Evolutionary conservation across 2,113 vertebrate species (phyloP).

Genomic region (Rhodinocichla rosea): DNA sequence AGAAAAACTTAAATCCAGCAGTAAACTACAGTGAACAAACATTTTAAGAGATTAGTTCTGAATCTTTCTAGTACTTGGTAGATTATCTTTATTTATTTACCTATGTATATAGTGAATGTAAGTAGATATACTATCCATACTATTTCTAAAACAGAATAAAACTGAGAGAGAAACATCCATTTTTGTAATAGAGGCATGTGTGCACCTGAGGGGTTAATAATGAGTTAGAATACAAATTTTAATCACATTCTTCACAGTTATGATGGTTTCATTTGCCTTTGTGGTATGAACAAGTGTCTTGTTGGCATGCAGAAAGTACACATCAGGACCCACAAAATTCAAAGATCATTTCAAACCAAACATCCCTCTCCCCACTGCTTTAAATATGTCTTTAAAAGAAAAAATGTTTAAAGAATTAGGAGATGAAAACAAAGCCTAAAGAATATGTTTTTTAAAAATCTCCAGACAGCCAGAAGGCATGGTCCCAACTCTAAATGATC

Average conservation of each 20-base stretch:
- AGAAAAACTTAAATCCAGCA: not conserved
- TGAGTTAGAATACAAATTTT: not conserved
- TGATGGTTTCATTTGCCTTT: not conserved
- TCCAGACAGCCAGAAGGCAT: not conserved
- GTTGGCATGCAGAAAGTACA: not conserved
- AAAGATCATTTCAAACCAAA: not conserved
- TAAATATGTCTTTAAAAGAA: not conserved
- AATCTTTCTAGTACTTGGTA: not conserved
- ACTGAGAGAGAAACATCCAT: not conserved
- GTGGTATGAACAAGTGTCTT: not conserved
- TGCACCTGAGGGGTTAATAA: not conserved
- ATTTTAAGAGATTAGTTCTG: not conserved
- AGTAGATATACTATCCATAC: not conserved
- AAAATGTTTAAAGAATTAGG: not conserved
- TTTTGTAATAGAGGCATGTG: not conserved
- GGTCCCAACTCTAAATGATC: not conserved
- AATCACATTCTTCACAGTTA: not conserved
- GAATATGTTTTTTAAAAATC: not conserved
- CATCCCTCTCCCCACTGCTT: not conserved
- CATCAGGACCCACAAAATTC: not conserved
- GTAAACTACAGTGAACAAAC: not conserved
- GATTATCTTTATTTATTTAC: not conserved
- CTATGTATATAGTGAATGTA: not conserved
- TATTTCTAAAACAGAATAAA: not conserved
- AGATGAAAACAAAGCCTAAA: not conserved